A percentile compares a stretch with the other conserved stretches of the same genome.
These are phyloP conservation scores for Bombus balteatus DNA, from an alignment of 1,140 invertebrate species.

Conservation along the genomic window DNA sequence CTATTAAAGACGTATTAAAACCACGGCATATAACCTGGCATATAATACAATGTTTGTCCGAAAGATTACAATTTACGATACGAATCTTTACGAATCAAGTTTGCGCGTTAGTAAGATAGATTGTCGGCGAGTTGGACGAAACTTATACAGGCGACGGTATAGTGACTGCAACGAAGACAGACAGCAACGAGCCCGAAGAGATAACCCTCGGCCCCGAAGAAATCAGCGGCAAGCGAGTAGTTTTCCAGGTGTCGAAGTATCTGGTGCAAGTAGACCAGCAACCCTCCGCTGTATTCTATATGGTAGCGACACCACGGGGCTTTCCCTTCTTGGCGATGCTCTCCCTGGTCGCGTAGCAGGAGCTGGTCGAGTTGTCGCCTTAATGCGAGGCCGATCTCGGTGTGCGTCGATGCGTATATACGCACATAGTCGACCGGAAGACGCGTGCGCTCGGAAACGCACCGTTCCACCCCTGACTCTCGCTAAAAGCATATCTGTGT, in stretches of 20 bases:
- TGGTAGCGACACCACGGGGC: slow-evolving; percentile 35
- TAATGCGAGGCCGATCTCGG: slow-evolving; percentile 36
- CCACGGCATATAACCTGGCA: too few species aligned
- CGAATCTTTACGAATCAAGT: too few species aligned
- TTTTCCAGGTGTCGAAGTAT: slow-evolving; percentile 43
- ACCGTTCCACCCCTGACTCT: slow-evolving; percentile 66
- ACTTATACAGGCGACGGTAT: too few species aligned
- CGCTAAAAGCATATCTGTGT: slow-evolving; percentile 80
- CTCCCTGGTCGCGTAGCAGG: slow-evolving; percentile 50
- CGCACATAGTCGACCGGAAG: slow-evolving; percentile 59
- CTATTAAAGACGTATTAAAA: too few species aligned
- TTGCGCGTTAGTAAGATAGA: too few species aligned
- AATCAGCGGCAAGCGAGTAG: slow-evolving; percentile 22
- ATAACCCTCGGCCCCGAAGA: not conserved
- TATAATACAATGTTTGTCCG: too few species aligned
- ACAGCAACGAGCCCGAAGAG: not conserved
- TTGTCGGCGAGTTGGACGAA: too few species aligned
- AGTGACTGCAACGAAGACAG: not conserved
- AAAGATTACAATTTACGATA: too few species aligned
- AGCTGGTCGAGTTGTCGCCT: slow-evolving; percentile 43
- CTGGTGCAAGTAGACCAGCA: slow-evolving; percentile 25
- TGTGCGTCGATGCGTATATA: slow-evolving; percentile 54
- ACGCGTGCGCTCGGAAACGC: slow-evolving; percentile 73
- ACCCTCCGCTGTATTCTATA: slow-evolving; percentile 31
- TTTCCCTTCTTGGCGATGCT: slow-evolving; percentile 46